Evolutionary conservation across 2,888 invertebrate species (phyloP).

Genomic region (Galerucella nymphaeae): DNA sequence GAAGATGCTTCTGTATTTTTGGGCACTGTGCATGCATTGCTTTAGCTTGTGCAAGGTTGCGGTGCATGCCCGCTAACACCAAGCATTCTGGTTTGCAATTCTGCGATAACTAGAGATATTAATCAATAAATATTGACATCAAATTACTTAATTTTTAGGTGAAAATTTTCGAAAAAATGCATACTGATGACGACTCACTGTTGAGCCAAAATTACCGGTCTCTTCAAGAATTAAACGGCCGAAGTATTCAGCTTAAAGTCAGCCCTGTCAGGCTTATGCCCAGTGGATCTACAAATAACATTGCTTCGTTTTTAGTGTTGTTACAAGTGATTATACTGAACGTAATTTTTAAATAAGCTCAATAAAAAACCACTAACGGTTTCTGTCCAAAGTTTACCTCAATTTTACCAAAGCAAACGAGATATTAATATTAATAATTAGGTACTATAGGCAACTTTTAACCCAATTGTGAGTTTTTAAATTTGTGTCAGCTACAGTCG

Average conservation of each 20-base stretch:
- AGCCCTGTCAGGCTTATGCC: conserved; percentile 47
- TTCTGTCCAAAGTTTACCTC: background rate
- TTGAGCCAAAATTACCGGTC: conserved; percentile 67
- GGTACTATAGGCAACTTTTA: too few relatives aligned
- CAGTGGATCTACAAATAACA: background rate
- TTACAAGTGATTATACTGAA: background rate
- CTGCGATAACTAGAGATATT: too few relatives aligned
- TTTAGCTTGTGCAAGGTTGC: too few relatives aligned
- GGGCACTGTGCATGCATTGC: too few relatives aligned
- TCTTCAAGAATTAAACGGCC: conserved; percentile 61
- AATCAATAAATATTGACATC: background rate
- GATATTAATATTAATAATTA: background rate
- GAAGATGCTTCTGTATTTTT: too few relatives aligned
- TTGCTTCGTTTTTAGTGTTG: background rate
- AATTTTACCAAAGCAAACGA: background rate
- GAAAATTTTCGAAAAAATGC: conserved; percentile 48
- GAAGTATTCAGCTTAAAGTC: conserved; percentile 52
- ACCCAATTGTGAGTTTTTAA: too few relatives aligned
- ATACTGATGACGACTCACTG: conserved; percentile 48
- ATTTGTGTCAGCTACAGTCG: too few relatives aligned
- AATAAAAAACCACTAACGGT: background rate
- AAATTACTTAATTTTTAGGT: conserved; percentile 42
- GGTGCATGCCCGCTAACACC: too few relatives aligned
- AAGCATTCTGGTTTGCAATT: too few relatives aligned
- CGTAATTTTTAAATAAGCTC: background rate